Evolutionary conservation across 2,797 vertebrate genomes (phyloP), one percentile per base, ranked within the genome.

Genomic region (Thalassophryne amazonica): DNA sequence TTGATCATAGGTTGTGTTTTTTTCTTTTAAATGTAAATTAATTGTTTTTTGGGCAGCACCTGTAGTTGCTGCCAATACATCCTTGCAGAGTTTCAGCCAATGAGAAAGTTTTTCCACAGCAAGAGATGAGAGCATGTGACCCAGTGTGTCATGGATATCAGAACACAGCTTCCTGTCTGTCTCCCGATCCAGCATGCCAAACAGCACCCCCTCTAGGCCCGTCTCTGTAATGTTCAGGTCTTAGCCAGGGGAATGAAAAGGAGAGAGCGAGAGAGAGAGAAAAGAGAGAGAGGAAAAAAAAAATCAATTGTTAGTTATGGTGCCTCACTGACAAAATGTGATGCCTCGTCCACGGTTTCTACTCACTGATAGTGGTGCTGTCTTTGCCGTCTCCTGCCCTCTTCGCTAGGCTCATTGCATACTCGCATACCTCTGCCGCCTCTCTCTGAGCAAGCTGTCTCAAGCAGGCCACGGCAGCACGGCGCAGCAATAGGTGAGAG

Each of bases 31-130:
- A n/a, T n/a, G 3, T n/a, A 32, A n/a, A 19, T 78, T 49, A n/a
- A n/a, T n/a, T n/a, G n/a, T n/a, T n/a, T n/a, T n/a, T n/a, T n/a
- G n/a, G n/a, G n/a, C n/a, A n/a, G n/a, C 84, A 98, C 97, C 97
- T 80, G 94, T 98, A 31, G 92, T 95, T 68, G 97, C 97, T 65
- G 97, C 96, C 53, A 99, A 89, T 28, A 99, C 97, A 68, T 98
- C 97, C 74, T 99, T 99, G 84, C 97, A 99, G 34, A 99, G 93
- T 86, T 95, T 94, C 15, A 99, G 85, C 97, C 97, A 99, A 72
- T 98, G 97, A 19, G 96, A 94, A 55, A 99, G 93, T 67, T 98
- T 98, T 67, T 95, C 94, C 57, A 99, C 94, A 1, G 97, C 97
- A 59, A 99, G 88, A 0, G 97, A 98, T 0, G 96, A 99, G 32